phyloP scores from a whole-genome alignment of 2,888 invertebrate species.

The Mongoloraphidia duomilia region DNA sequence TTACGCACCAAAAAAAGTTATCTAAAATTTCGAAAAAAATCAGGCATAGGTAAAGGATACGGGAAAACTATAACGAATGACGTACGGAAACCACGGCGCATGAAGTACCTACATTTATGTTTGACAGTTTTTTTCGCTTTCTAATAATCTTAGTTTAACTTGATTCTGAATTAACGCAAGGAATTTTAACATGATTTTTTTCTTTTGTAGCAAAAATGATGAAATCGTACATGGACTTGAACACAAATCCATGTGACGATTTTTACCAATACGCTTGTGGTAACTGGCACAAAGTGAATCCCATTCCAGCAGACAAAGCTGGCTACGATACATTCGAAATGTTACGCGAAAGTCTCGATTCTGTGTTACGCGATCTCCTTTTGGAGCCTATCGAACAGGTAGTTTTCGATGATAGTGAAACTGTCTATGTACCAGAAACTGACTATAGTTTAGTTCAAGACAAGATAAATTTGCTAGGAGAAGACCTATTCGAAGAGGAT shows the following conservation, averaged over 20 bases:
- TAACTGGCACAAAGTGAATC: conserved; percentile 70
- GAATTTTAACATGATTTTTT: not conserved
- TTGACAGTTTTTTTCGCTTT: no score
- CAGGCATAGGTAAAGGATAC: no score
- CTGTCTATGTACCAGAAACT: not conserved
- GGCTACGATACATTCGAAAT: conserved; percentile 85
- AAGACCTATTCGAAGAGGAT: no score
- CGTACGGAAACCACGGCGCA: no score
- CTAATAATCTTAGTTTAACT: no score
- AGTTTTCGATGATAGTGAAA: conserved; percentile 4
- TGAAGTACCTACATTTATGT: no score
- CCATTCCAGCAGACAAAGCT: conserved; percentile 78
- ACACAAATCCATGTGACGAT: conserved; percentile 62
- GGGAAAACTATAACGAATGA: no score
- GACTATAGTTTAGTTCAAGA: no score
- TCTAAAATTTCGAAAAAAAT: no score
- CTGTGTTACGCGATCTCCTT: conserved; percentile 49
- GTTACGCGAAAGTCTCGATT: conserved; percentile 65
- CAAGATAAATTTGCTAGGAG: no score
- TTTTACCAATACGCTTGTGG: conserved; percentile 80
- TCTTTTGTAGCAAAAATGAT: conserved; percentile 43
- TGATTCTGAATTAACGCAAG: not conserved
- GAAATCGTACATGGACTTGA: conserved; percentile 60
- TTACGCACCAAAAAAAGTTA: no score
- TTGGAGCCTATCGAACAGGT: conserved; percentile 32